These are phyloP conservation scores for Theonella swinhoei DNA, from an alignment of 37 sponge, comb jelly and placozoan genomes.

Conservation along the genomic window DNA sequence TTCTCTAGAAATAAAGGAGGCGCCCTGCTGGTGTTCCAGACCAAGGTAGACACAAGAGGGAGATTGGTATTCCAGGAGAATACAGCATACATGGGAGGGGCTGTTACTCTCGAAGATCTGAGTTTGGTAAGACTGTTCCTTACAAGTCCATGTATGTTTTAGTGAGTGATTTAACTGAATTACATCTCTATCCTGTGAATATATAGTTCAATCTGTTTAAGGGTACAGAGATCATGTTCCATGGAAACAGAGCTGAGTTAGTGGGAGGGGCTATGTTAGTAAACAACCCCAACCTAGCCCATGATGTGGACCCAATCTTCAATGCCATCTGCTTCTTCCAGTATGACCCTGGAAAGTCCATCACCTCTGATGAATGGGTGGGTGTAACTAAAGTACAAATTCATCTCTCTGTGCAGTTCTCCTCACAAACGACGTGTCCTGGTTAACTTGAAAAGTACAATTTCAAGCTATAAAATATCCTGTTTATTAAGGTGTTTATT, in stretches of 20 bases:
- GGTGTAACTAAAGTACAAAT: too few relatives aligned
- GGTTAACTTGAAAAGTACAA: too few relatives aligned
- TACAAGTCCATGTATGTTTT: neutral
- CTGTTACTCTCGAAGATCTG: conserved; percentile 33
- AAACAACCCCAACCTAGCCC: conserved; percentile 15
- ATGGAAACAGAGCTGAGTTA: conserved; percentile 18
- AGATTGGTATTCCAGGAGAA: conserved; percentile 26
- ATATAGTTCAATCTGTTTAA: conserved; percentile 40
- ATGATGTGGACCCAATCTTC: conserved; percentile 40
- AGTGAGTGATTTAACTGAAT: neutral
- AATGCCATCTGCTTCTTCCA: conserved; percentile 67
- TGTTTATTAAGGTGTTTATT: too few relatives aligned
- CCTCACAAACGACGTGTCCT: too few relatives aligned
- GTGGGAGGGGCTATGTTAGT: conserved; percentile 67
- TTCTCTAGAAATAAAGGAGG: conserved; percentile 55
- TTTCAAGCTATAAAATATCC: too few relatives aligned
- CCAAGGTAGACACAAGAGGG: conserved; percentile 42
- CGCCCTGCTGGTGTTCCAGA: conserved; percentile 38
- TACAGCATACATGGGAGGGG: conserved; percentile 52
- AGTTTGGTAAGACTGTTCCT: conserved; percentile 66
- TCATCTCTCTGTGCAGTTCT: too few relatives aligned
- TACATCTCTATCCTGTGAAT: neutral
- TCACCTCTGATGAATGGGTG: conserved; percentile 31
- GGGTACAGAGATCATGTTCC: conserved; percentile 17
- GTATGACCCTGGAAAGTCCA: conserved; percentile 14